phyloP scores from a whole-genome alignment of 2,888 invertebrate genomes.

The Loripinus fragilis region DNA sequence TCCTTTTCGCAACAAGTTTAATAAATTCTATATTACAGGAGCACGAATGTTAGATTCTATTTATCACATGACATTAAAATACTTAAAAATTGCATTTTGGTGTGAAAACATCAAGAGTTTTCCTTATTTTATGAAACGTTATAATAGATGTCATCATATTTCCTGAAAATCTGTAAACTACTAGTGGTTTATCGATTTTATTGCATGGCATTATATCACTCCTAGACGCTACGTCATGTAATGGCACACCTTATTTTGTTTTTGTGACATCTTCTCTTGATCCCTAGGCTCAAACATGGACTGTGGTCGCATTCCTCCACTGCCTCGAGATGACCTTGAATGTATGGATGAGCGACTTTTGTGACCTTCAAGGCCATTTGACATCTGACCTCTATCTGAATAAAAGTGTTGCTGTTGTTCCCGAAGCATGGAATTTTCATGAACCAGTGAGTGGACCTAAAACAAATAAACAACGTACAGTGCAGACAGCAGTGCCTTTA shows the following conservation, averaged over 20 bases:
- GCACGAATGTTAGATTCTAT: too few relatives aligned
- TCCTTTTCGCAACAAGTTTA: too few relatives aligned
- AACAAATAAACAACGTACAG: neutral
- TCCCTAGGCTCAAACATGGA: slow-evolving; percentile 82
- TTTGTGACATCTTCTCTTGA: slow-evolving; percentile 67
- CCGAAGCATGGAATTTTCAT: slow-evolving; percentile 55
- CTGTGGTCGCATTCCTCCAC: slow-evolving; percentile 75
- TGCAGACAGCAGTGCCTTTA: too few relatives aligned
- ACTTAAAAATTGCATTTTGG: too few relatives aligned
- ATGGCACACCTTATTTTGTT: slow-evolving; percentile 63
- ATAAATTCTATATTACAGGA: too few relatives aligned
- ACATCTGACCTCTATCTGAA: slow-evolving; percentile 54
- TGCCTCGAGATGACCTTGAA: slow-evolving; percentile 51
- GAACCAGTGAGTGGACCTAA: slow-evolving; percentile 56
- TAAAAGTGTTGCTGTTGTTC: slow-evolving; percentile 57
- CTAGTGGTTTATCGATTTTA: too few relatives aligned
- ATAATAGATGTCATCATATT: too few relatives aligned
- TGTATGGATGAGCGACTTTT: slow-evolving; percentile 48
- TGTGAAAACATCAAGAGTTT: too few relatives aligned
- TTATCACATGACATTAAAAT: too few relatives aligned
- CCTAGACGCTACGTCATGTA: too few relatives aligned
- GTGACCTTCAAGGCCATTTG: slow-evolving; percentile 57
- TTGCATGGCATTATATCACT: neutral
- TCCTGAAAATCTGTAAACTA: too few relatives aligned
- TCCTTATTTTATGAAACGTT: too few relatives aligned